Evolutionary conservation across 2,797 vertebrate species (phyloP), one percentile per base, ranked within the genome.

Genomic region (Scleropages formosus): DNA sequence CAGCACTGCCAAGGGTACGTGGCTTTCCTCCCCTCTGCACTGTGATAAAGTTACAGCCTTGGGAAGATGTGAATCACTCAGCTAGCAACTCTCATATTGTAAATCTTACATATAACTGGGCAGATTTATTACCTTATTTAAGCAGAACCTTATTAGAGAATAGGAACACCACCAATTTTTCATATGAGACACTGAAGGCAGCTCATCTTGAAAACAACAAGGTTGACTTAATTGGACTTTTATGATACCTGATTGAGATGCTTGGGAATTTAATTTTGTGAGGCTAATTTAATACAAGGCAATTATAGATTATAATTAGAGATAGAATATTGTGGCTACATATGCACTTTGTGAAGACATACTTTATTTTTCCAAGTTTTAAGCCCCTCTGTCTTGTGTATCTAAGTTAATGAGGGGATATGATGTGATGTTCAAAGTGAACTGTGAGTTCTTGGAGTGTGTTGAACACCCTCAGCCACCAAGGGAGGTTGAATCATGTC

Each of bases 401-500:
- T 72, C 24, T 22, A 70, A 70, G 31, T 12, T 72, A 72, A 60
- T 61, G 71, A 60, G 31, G 31, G 11, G 8, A 44, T 31, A 39
- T 31, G 51, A 20, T 67, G 51, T 22, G 63, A 53, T 24, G 51
- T 16, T 0, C 11, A 24, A 53, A 46, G 56, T 44, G 51, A 31
- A 58, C 22, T 61, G 47, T 61, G n/a, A 61, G 65, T n/a, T 44
- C 8, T 18, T n/a, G 27, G 47, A 66, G 12, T 12, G 44, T 61
- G 65, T 56, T 53, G 22, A 6, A 59, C 6, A n/a, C 70, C 71
- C 51, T 24, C 39, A 69, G 67, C 58, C 66, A 61, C 53, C 44
- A 46, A 49, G 66, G 74, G 67, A 68, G 65, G 51, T 70, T 62
- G 56, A 51, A 61, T 69, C 74, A 67, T 69, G 66, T 75, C 47